Percentiles rank a stretch among this genome's conserved stretches.
Evolutionary conservation across 2,888 invertebrate genomes (phyloP).

Genomic region (Andrena trimmerana): DNA sequence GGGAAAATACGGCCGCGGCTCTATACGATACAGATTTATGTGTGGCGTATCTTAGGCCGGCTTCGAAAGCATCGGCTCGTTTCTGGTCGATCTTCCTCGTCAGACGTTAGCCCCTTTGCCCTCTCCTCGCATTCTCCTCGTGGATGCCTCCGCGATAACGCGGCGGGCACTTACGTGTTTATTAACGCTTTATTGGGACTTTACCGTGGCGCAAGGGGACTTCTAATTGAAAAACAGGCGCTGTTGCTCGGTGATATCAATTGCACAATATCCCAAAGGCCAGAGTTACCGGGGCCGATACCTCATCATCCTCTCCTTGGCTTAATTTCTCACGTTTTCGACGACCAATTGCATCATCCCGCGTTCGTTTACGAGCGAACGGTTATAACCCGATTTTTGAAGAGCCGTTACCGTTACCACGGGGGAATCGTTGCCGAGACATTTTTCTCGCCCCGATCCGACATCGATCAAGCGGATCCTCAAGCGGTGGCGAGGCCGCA

Average conservation of each 20-base stretch:
- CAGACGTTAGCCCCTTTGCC: conserved; percentile 13
- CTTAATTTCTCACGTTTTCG: neutral
- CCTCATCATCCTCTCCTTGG: neutral
- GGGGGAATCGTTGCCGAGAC: conserved; percentile 32
- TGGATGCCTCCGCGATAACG: conserved; percentile 27
- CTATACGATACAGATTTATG: conserved; percentile 50
- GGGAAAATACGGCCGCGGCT: conserved; percentile 42
- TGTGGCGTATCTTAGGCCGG: conserved; percentile 33
- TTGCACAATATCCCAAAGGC: neutral
- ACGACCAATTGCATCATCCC: conserved; percentile 20
- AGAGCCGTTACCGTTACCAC: conserved; percentile 41
- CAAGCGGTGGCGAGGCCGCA: conserved; percentile 10
- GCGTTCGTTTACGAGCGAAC: conserved; percentile 21
- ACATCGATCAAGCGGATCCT: conserved; percentile 48
- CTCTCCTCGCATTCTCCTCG: conserved; percentile 23
- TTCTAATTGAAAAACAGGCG: too few relatives aligned
- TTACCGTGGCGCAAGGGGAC: neutral
- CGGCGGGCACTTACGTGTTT: conserved; percentile 36
- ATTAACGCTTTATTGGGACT: conserved; percentile 18
- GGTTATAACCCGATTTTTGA: neutral
- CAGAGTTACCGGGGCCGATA: neutral
- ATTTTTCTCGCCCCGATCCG: conserved; percentile 34
- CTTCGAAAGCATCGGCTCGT: conserved; percentile 43
- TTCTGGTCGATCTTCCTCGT: conserved; percentile 17
- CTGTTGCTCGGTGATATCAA: too few relatives aligned